Base-by-base conservation (phyloP, 1,140 invertebrate genomes). In the Macrosteles quadrilineatus region DNA sequence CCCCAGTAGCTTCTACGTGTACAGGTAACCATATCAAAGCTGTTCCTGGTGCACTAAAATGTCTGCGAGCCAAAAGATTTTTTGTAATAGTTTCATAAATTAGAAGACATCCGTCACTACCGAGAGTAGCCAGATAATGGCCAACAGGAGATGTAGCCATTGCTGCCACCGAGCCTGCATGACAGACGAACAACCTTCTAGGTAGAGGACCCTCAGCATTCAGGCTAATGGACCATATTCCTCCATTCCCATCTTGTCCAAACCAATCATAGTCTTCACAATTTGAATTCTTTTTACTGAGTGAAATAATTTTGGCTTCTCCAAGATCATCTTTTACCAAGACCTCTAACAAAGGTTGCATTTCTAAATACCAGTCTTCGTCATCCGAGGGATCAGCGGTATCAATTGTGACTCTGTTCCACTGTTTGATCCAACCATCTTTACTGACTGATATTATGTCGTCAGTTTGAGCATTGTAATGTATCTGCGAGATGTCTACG, bases 371-470 rank as follows among this genome's bases (percentile, higher is more conserved):
- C 21, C 86, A 85, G 73, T 91, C 86, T 9, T 93, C 90, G 75
- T 93, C 90, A 75, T 93, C 90, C 0, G 87, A 84, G 0, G 88
- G 86, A 80, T 95, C 89, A 0, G 92, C 90, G 71, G 89, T 85
- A 75, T 95, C 92, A 19, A 96, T 91, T 0, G 88, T 90, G 69
- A 94, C 91, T 84, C 94, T 95, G 77, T 90, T 93, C 94, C 94
- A 97, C 23, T 93, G 84, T 67, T 90, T 85, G 19, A 96, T 87
- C 77, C 86, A 92, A 0, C 94, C 94, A 81, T 96, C 94, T 75
- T 88, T 85, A 82, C 83, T 86, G 19, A 88, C 74, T 36, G 87
- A 86, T 73, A 86, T 84, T 14, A 88, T 76, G 74, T 87, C 85
- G 31, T 86, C 87, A 50, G 88, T 84, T 19, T 80, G 65, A 19